A percentile compares a stretch with the other conserved stretches of the same genome.
phyloP scores from a whole-genome alignment of 2,888 invertebrate species.

The Melanotus villosus region DNA sequence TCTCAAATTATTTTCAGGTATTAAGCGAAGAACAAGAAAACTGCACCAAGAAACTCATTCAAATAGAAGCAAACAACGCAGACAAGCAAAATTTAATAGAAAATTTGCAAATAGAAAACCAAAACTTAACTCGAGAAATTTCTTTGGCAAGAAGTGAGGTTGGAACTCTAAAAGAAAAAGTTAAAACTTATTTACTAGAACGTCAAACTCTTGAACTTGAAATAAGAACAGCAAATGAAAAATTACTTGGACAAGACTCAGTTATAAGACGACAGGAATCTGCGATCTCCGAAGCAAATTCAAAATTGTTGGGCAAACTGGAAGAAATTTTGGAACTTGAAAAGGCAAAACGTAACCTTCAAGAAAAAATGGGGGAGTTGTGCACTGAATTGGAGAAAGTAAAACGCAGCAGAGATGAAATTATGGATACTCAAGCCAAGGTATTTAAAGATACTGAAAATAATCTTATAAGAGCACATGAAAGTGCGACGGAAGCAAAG shows the following conservation, averaged over 20 bases:
- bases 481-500: slow-evolving; percentile 55
- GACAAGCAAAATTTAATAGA: slow-evolving; percentile 5
- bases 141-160: slow-evolving; percentile 24
- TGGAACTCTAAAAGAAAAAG: slow-evolving; percentile 28
- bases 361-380: slow-evolving; percentile 33
- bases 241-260: slow-evolving; percentile 20
- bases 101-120: slow-evolving; percentile 34
- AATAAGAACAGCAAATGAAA: slow-evolving; percentile 27
- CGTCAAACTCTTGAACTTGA: slow-evolving; percentile 31
- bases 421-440: slow-evolving; percentile 56
- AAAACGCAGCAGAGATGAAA: slow-evolving; percentile 56
- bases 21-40: not conserved
- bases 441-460: slow-evolving; percentile 59
- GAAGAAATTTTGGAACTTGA: slow-evolving; percentile 37
- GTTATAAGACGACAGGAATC: slow-evolving; percentile 21
- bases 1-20: not conserved
- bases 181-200: slow-evolving; percentile 33
- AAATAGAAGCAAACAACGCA: not conserved
- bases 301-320: slow-evolving; percentile 38
- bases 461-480: slow-evolving; percentile 56
- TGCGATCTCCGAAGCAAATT: slow-evolving; percentile 29
- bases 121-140: slow-evolving; percentile 25
- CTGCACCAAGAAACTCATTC: not conserved
- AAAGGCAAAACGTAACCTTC: slow-evolving; percentile 44
- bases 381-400: slow-evolving; percentile 54